Percentiles rank a stretch among this genome's conserved stretches.
Conservation (phyloP, 2,113 vertebrate species). For the Anoura caudifer region DNA sequence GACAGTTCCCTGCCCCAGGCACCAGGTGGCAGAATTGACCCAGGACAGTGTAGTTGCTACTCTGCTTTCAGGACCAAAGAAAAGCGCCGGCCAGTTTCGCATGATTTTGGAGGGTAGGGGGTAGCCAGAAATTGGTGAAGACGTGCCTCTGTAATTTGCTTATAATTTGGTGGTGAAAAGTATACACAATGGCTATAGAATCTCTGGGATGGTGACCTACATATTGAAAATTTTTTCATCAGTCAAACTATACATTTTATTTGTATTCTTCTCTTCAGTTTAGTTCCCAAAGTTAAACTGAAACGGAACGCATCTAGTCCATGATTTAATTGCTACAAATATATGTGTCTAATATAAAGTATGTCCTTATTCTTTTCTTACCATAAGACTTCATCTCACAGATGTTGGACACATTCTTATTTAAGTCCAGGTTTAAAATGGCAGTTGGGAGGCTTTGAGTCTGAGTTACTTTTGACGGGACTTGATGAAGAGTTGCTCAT, state of each 20-base stretch:
- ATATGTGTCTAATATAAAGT: not conserved
- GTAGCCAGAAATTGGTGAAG: not conserved
- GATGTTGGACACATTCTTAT: not conserved
- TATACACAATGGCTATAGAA: not conserved
- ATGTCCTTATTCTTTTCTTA: not conserved
- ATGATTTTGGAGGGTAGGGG: not conserved
- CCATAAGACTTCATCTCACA: not conserved
- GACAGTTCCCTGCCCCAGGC: not conserved
- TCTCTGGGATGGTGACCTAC: not conserved
- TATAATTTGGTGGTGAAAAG: not conserved
- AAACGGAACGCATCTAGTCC: not conserved
- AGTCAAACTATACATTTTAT: not conserved
- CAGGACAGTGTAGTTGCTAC: not conserved
- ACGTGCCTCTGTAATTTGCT: not conserved
- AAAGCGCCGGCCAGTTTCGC: not conserved
- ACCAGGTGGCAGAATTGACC: not conserved
- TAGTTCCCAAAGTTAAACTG: not conserved
- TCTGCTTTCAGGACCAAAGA: not conserved
- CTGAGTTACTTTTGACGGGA: not conserved
- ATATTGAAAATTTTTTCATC: not conserved
- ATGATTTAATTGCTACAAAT: not conserved
- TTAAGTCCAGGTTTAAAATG: not conserved
- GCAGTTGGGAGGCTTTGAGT: not conserved
- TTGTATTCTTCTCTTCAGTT: not conserved
- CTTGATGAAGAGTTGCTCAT: slow-evolving; percentile 17